These are phyloP conservation scores for Silurus meridionalis DNA, from an alignment of 2,113 vertebrate species.

Conservation along the genomic window DNA sequence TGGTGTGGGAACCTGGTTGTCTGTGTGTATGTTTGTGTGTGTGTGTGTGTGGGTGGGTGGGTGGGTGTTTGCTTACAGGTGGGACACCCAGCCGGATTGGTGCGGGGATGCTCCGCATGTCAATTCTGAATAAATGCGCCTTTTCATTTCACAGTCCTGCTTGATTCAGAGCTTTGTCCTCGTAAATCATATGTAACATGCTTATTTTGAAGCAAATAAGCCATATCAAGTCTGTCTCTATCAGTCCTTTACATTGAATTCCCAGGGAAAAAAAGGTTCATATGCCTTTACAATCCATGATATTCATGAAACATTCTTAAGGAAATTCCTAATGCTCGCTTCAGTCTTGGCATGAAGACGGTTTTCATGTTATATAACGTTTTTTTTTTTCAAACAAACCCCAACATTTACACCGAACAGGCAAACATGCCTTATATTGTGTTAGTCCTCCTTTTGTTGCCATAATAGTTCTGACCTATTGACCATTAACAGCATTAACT, in stretches of 20 bases:
- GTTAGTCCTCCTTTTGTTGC: too few relatives aligned
- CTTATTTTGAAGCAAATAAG: not conserved
- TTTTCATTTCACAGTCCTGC: conserved; percentile 1
- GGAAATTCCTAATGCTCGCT: not conserved
- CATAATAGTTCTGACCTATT: too few relatives aligned
- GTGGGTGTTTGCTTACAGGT: conserved; percentile 61
- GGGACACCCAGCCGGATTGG: conserved; percentile 52
- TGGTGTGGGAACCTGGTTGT: conserved; percentile 67
- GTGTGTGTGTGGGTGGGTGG: conserved; percentile 47
- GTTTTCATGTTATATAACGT: not conserved
- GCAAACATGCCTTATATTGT: too few relatives aligned
- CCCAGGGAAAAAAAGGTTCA: not conserved
- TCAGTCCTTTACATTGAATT: not conserved
- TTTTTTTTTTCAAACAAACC: too few relatives aligned
- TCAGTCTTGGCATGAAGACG: not conserved
- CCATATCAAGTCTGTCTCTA: not conserved
- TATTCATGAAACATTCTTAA: not conserved
- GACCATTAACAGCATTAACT: too few relatives aligned
- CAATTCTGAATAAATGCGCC: conserved; percentile 46
- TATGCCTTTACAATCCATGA: not conserved
- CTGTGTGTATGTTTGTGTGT: conserved; percentile 53
- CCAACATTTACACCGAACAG: too few relatives aligned
- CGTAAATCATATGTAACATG: not conserved
- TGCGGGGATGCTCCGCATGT: conserved; percentile 37
- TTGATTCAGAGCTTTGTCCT: not conserved